These are phyloP conservation scores for Brachylomia viminalis DNA, from an alignment of 2,888 invertebrate genomes.

Conservation along the genomic window DNA sequence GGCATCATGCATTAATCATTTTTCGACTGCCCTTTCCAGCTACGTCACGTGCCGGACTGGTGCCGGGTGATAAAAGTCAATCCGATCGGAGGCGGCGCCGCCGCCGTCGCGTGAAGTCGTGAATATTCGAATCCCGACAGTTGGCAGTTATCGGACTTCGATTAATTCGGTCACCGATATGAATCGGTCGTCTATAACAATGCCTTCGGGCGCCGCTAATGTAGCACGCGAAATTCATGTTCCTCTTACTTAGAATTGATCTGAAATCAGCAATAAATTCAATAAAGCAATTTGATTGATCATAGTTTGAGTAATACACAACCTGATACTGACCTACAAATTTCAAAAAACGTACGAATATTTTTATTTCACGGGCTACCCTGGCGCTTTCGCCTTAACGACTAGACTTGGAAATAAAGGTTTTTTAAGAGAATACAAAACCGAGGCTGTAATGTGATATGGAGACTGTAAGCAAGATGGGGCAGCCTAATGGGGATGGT, in stretches of 20 bases:
- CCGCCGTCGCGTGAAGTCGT: background rate
- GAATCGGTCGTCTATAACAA: constrained; percentile 20
- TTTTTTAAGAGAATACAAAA: constrained; percentile 7
- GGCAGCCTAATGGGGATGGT: background rate
- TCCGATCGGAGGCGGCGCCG: background rate
- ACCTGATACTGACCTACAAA: too few relatives aligned
- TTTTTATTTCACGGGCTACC: too few relatives aligned
- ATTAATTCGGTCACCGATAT: constrained; percentile 30
- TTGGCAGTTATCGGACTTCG: constrained; percentile 26
- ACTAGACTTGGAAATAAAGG: too few relatives aligned
- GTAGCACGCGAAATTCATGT: too few relatives aligned
- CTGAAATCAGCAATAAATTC: too few relatives aligned
- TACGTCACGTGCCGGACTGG: background rate
- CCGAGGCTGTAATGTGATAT: background rate
- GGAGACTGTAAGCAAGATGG: background rate
- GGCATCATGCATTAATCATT: background rate
- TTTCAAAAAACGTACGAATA: too few relatives aligned
- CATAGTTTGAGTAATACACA: too few relatives aligned
- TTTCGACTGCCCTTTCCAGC: constrained; percentile 5
- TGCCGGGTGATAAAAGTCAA: constrained; percentile 33
- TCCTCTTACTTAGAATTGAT: too few relatives aligned
- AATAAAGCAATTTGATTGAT: too few relatives aligned
- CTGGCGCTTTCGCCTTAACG: too few relatives aligned
- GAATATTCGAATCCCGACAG: constrained; percentile 26
- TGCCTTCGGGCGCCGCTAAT: background rate